Base-by-base conservation (phyloP, 2,113 vertebrate species). In the Microtus pennsylvanicus region DNA sequence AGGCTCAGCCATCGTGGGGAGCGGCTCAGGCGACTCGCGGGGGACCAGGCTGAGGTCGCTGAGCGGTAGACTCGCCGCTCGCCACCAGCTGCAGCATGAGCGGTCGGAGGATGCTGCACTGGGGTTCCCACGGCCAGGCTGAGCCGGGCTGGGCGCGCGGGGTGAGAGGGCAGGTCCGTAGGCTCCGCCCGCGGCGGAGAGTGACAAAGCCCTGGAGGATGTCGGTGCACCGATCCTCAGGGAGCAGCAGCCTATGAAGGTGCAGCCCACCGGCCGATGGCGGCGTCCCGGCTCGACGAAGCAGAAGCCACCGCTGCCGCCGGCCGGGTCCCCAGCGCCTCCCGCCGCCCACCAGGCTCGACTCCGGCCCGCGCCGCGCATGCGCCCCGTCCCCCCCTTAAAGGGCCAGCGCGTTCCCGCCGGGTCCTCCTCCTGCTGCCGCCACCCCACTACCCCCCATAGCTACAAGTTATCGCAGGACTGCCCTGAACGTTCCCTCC, bases 381-480 rank as follows among this genome's bases (percentile, higher is more conserved):
- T 98, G 98, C 98, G 98, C 97, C 1, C 90, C 47, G 90, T 92
- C 96, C 97, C 95, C 94, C 96, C 70, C 95, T 98, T 98, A 96
- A 97, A 97, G 97, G 95, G 98, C 93, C 97, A 93, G 96, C 8
- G 83, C 65, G 9, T 65, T 58, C 86, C 74, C 81, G 26, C 42
- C 17, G 0, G 33, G 94, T 52, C 8, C 55, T 83, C 47, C 0
- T 52, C 2, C 33, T 24, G 17, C 28, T 47, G 61, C 83, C 42
- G 45, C 74, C 74, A 3, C 50, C 58, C 13, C 26, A 72, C 45
- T 8, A 0, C n/a, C 81, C n/a, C 81, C 21, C 77, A 19, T 14
- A 0, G 17, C n/a, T 30, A 63, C 21, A 1, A 77, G 93, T 65
- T 63, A 9, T 45, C 17, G 19, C 58, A 2, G 2, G 67, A 76